Conservation (phyloP, 1,140 invertebrate genomes). For the Stegodyphus dumicola region DNA sequence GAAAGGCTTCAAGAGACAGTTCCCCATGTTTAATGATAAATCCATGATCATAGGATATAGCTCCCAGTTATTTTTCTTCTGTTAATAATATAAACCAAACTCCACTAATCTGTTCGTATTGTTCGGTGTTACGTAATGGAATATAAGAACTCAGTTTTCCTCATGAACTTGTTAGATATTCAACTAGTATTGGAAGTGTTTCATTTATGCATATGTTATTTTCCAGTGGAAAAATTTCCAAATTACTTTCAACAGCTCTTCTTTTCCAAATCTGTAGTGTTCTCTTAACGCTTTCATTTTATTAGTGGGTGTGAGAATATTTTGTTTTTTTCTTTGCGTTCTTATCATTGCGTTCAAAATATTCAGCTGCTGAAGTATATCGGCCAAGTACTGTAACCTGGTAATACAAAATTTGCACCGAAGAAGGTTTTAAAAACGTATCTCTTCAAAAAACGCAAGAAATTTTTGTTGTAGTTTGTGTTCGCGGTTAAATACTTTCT, state of each 20-base stretch:
- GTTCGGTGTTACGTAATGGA: background rate
- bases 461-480: background rate
- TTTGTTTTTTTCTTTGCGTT: background rate
- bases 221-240: background rate
- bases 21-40: background rate
- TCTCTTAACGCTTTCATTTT: background rate
- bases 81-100: background rate
- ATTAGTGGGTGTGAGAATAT: background rate
- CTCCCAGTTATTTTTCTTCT: background rate
- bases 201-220: background rate
- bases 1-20: background rate
- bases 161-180: background rate
- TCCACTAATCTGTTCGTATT: background rate
- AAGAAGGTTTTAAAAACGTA: background rate
- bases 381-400: background rate
- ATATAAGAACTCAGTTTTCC: background rate
- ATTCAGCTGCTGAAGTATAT: conserved; percentile 3
- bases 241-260: conserved; percentile 6
- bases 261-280: background rate
- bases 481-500: background rate
- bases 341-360: conserved; percentile 5
- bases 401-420: conserved; percentile 1
- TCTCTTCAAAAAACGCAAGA: background rate
- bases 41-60: background rate
- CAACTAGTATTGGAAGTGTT: background rate